Percentiles rank a stretch among this genome's conserved stretches.
Evolutionary conservation across 2,113 vertebrate species (phyloP).

Genomic region (Plotosus lineatus): DNA sequence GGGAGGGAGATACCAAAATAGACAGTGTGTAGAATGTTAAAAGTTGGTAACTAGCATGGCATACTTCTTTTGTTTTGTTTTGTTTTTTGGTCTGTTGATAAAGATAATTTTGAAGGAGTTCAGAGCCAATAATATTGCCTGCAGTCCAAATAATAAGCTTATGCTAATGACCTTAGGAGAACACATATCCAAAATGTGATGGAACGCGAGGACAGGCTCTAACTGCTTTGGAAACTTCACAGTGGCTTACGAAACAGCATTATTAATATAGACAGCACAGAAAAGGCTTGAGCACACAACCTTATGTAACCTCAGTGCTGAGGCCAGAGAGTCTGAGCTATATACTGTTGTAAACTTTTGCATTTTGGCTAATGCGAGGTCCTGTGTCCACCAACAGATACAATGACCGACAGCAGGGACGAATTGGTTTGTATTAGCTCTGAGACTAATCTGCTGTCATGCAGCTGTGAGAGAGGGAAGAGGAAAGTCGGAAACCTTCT

Average conservation of each 20-base stretch:
- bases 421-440: constrained; percentile 5
- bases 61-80: no score
- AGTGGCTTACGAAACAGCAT: not conserved
- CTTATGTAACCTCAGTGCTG: not conserved
- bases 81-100: not conserved
- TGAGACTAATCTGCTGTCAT: not conserved
- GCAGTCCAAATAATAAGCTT: not conserved
- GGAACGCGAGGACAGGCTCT: not conserved
- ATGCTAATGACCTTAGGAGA: not conserved
- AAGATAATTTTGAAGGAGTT: not conserved
- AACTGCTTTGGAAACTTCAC: not conserved
- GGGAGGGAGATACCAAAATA: not conserved
- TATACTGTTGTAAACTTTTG: not conserved
- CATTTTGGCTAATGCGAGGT: not conserved
- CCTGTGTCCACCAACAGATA: not conserved
- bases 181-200: not conserved
- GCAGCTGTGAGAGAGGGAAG: not conserved
- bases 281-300: not conserved
- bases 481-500: not conserved
- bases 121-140: constrained; percentile 6
- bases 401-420: constrained; percentile 6
- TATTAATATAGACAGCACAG: not conserved
- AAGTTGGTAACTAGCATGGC: not conserved
- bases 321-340: not conserved
- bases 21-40: not conserved